Evolutionary conservation across 2,888 invertebrate genomes (phyloP).

Genomic region (Operophtera brumata): DNA sequence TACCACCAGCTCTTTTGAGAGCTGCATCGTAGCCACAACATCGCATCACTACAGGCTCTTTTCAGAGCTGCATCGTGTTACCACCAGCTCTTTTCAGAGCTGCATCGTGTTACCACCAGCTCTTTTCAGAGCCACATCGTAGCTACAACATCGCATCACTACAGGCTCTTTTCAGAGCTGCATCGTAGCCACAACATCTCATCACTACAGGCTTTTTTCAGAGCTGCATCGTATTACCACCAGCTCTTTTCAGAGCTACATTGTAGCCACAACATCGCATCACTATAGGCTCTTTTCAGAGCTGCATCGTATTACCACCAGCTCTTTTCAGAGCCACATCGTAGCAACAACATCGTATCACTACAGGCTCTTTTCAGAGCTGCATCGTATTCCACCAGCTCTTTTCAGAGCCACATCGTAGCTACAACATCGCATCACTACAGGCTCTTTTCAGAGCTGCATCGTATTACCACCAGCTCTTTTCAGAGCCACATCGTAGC

Average conservation of each 20-base stretch:
- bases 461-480: not conserved
- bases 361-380: slow-evolving; percentile 1
- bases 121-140: not conserved
- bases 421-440: not conserved
- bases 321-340: not conserved
- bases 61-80: not conserved
- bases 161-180: not conserved
- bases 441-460: not conserved
- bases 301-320: not conserved
- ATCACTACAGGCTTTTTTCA: slow-evolving; percentile 1
- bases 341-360: not conserved
- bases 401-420: not conserved
- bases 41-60: not conserved
- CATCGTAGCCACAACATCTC: not conserved
- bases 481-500: slow-evolving; percentile 3
- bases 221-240: not conserved
- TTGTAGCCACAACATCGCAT: not conserved
- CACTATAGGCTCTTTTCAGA: not conserved
- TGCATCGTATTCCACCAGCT: not conserved
- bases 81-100: not conserved
- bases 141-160: not conserved
- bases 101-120: not conserved
- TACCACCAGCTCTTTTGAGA: not conserved
- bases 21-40: not conserved
- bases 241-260: not conserved